Base-by-base conservation (phyloP, 2,888 invertebrate genomes). In the Caenorhabditis sp. region DNA sequence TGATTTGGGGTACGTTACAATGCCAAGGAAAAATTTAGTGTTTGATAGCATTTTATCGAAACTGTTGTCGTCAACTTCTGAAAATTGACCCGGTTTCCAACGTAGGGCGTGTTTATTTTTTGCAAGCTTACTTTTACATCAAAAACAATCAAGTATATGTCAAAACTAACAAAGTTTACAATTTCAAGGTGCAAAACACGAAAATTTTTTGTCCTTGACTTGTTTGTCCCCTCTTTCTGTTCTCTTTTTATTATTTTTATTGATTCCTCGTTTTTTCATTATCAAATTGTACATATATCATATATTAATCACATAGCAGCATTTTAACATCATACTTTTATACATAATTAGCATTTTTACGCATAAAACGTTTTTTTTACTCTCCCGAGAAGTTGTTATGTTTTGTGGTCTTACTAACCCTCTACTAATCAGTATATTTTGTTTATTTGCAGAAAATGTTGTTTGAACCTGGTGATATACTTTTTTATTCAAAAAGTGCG, bases 381-480 rank as follows among this genome's bases (percentile, higher is more conserved):
- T 10, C 17, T 12, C 3, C 17, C 17, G 3, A 17, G 14, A 43
- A 43, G 10, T 7, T 31, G 2, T 43, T 5, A 43, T 17, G 5
- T 43, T 43, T 10, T 3, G 43, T 43, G 43, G 43, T 43, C 10
- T 31, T 14, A 43, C 43, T 43, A 43, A 43, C 43, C 43, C 17
- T 17, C 17, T 43, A 43, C 31, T 31, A 31, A 31, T 50, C 50
- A 14, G 4, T 50, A 52, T 52, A 20, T 52, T 52, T 52, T 21
- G 3, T 50, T 27, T 23, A 20, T 58, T 66, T 36, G 2, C 57
- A 54, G 26, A 67, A 31, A 31, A 31, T 31, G 31, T 31, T 72
- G 67, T 26, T 72, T 12, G 20, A 65, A 36, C 68, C 76, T 4
- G 75, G 75, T 17, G 76, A 78, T 57, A 12, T 78, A 20, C 21